phyloP scores from a whole-genome alignment of 2,888 invertebrate species.

The Protophormia terraenovae region DNA sequence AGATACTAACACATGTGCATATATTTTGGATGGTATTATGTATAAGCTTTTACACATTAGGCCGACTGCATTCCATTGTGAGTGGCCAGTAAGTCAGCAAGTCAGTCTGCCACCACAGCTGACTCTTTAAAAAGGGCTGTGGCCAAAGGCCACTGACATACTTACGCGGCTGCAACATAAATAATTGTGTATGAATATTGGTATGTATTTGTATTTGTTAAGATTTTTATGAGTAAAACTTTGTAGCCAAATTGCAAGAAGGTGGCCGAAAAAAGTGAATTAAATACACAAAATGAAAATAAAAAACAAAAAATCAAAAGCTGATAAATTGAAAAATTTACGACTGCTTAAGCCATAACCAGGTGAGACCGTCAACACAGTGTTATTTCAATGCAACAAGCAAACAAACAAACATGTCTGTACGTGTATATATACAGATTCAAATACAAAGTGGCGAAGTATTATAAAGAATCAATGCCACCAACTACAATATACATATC shows the following conservation, averaged over 20 bases:
- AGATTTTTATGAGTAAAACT: slow-evolving; percentile 42
- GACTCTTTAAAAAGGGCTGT: slow-evolving; percentile 68
- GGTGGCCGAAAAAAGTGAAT: slow-evolving; percentile 56
- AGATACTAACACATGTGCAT: background rate
- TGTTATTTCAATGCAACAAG: slow-evolving; percentile 31
- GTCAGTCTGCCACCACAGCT: slow-evolving; percentile 26
- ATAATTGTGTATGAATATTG: slow-evolving; percentile 9
- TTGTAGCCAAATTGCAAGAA: slow-evolving; percentile 37
- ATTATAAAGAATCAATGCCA: slow-evolving; percentile 31
- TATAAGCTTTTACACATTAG: slow-evolving; percentile 16
- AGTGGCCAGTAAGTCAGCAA: slow-evolving; percentile 28
- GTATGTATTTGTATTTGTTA: background rate
- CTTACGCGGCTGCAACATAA: slow-evolving; percentile 54
- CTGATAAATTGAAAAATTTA: slow-evolving; percentile 65
- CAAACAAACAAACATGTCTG: slow-evolving; percentile 27
- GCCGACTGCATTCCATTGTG: slow-evolving; percentile 37
- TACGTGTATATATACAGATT: background rate
- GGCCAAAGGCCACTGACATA: slow-evolving; percentile 71
- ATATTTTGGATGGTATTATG: background rate
- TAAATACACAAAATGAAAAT: slow-evolving; percentile 19
- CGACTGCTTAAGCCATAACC: slow-evolving; percentile 62
- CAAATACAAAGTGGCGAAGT: slow-evolving; percentile 19
- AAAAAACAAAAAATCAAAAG: slow-evolving; percentile 30
- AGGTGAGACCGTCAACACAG: slow-evolving; percentile 63
- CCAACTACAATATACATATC: background rate